These are phyloP conservation scores for Oceanites oceanicus DNA, from an alignment of 2,113 vertebrate genomes.

Conservation along the genomic window DNA sequence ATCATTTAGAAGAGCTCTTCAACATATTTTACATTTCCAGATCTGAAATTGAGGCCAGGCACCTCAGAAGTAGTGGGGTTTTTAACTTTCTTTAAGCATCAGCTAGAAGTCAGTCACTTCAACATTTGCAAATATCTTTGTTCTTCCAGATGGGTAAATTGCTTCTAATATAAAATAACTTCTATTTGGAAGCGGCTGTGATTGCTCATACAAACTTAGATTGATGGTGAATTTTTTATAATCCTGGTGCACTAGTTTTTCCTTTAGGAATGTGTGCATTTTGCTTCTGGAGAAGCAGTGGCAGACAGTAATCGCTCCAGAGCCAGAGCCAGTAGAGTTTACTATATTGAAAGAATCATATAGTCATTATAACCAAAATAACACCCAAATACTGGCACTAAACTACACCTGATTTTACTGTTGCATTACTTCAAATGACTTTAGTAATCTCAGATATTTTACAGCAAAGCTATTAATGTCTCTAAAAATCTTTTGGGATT, in stretches of 20 bases:
- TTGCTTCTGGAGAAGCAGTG: neutral
- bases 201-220: constrained; percentile 11
- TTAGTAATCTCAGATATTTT: neutral
- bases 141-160: constrained; percentile 56
- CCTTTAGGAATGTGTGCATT: neutral
- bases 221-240: constrained; percentile 24
- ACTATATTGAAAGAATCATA: neutral
- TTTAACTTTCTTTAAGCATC: constrained; percentile 17
- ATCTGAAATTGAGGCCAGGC: neutral
- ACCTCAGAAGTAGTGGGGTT: neutral
- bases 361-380: neutral
- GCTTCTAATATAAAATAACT: constrained; percentile 48
- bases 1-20: neutral
- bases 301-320: neutral
- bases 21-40: neutral
- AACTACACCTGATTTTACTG: neutral
- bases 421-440: neutral
- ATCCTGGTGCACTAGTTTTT: neutral
- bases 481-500: neutral
- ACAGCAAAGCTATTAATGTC: neutral
- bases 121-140: constrained; percentile 27
- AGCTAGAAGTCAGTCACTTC: neutral
- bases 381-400: neutral
- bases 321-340: neutral
- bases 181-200: neutral